Base-by-base conservation (phyloP, 2,113 vertebrate genomes). In the Apeltes quadracus region DNA sequence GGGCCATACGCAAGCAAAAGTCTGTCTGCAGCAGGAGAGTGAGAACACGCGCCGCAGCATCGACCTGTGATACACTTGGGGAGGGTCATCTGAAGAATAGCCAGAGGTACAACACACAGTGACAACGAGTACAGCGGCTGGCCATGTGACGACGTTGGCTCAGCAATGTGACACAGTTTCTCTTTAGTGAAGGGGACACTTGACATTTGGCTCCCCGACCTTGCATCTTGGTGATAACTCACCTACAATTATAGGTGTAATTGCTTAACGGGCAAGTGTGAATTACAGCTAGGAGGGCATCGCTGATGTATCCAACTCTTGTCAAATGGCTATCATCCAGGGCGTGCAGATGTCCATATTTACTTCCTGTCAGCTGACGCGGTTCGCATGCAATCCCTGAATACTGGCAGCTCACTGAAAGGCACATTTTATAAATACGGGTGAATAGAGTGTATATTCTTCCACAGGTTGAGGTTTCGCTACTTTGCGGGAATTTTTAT, bases 211-310 rank as follows among this genome's bases (percentile, higher is more conserved):
- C 72, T 64, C 65, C 62, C 72, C 78, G 82, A 91, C 89, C 83
- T 89, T 72, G 73, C 82, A 61, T 85, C 75, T 53, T 54, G 68
- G 76, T 82, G 86, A 88, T 82, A 90, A 84, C 74, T 72, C 63
- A 38, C 65, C 80, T 76, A 67, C 68, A 81, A 83, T 86, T 85
- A 85, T 81, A 76, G 78, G 57, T 68, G 73, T 68, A 78, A 84
- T 53, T 78, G 78, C 64, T 69, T 56, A 71, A 57, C 87, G 65
- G 72, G 22, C 68, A 38, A 12, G 85, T 87, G 89, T 68, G 67
- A 86, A 25, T 56, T 66, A 20, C 41, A 63, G 72, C 15, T 2
- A 14, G 18, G 61, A 44, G 23, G 7, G 13, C 34, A 53, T n/a
- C 20, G 22, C 36, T 23, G 51, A 67, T 56, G 50, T 15, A 14